These are phyloP conservation scores for Laupala kohalensis DNA, from an alignment of 1,140 invertebrate genomes.

Conservation along the genomic window DNA sequence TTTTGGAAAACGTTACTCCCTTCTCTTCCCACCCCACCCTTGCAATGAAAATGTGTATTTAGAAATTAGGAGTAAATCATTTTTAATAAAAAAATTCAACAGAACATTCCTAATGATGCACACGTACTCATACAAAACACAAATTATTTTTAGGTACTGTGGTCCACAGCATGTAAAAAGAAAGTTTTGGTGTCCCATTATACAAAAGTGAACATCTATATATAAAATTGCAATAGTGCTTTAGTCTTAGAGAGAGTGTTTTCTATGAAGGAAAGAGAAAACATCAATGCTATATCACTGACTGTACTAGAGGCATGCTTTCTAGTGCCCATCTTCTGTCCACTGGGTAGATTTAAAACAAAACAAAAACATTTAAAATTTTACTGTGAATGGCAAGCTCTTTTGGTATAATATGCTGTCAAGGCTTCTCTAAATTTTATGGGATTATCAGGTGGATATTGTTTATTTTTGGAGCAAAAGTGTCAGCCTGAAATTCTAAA, in stretches of 20 bases:
- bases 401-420: neutral
- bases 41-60: neutral
- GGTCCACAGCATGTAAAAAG: neutral
- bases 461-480: neutral
- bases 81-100: neutral
- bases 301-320: conserved; percentile 1
- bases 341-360: conserved; percentile 2
- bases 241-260: neutral
- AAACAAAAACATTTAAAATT: neutral
- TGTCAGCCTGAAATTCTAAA: too few species aligned
- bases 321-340: neutral
- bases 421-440: neutral
- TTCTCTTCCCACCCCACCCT: neutral
- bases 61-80: neutral
- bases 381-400: conserved; percentile 1
- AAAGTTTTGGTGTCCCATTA: conserved; percentile 3
- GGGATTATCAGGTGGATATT: neutral
- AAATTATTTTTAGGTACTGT: conserved; percentile 8
- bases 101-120: neutral
- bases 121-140: conserved; percentile 4
- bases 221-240: conserved; percentile 1
- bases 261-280: neutral
- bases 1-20: neutral
- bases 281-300: neutral
- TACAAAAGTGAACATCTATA: conserved; percentile 1